Base-by-base conservation (phyloP, 2,797 vertebrate genomes). In the Glossophaga mutica region DNA sequence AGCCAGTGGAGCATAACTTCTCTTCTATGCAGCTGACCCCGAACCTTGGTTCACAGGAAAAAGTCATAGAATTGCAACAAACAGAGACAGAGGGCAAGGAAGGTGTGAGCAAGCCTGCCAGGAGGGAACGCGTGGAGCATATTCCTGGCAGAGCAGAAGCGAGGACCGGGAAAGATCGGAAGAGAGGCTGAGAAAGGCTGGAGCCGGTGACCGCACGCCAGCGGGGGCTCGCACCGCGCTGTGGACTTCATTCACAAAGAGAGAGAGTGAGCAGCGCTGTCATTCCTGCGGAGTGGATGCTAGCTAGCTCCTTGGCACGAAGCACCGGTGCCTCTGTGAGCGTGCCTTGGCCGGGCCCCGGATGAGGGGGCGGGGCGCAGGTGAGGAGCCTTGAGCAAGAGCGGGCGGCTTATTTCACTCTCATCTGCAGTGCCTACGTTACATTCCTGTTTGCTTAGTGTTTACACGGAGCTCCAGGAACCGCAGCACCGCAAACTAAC, bases 351-450 rank as follows among this genome's bases (percentile, higher is more conserved):
- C 37, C 48, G n/a, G n/a, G n/a, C n/a, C n/a, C 86, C 0, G 4
- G 48, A n/a, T 2, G 37, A 89, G 91, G 77, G 89, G 87, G 91
- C 16, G 5, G 91, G 84, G 84, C 9, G 87, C 95, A 85, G 84
- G 84, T 24, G 71, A 77, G 65, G 46, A 95, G 91, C 97, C 94
- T 76, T 12, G 34, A 94, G 96, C 82, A 9, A 94, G 94, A 95
- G 95, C 86, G 85, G 96, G 95, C 52, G 96, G 88, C 96, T 57
- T 73, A 0, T 2, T 57, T 84, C 78, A 15, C 62, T 46, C 78
- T 62, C 52, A 67, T 91, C 62, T 71, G 73, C 50, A 9, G 73
- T 26, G 22, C 19, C 3, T 5, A 9, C 5, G 22, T 65, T 52
- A 46, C 82, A 79, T 92, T 93, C 90, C 81, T 94, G 77, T 78